These are phyloP conservation scores for Osmerus mordax DNA, from an alignment of 2,113 vertebrate genomes.

Conservation along the genomic window DNA sequence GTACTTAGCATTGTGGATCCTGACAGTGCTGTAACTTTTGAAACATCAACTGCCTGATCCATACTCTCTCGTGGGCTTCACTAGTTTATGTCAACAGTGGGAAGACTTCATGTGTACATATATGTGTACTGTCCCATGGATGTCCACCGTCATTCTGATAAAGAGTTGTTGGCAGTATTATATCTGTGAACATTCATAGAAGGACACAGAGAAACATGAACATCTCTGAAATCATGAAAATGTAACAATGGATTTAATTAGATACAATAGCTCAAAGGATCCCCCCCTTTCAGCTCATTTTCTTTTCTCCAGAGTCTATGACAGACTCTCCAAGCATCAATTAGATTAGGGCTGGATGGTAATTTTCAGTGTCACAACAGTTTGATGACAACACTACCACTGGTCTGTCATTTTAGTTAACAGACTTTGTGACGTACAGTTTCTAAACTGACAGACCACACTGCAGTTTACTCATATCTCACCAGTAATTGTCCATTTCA, in stretches of 20 bases:
- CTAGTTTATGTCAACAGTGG: slow-evolving; percentile 54
- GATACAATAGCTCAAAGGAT: slow-evolving; percentile 36
- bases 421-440: not conserved
- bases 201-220: slow-evolving; percentile 21
- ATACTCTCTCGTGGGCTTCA: slow-evolving; percentile 53
- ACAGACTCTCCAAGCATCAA: slow-evolving; percentile 28
- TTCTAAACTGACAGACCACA: not conserved
- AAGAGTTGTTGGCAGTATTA: slow-evolving; percentile 41
- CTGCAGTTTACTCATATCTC: not conserved
- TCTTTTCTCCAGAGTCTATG: slow-evolving; percentile 35
- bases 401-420: not conserved
- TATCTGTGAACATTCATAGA: slow-evolving; percentile 30
- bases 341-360: not conserved
- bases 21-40: slow-evolving; percentile 22
- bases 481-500: not conserved
- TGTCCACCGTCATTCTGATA: slow-evolving; percentile 52
- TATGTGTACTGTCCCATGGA: slow-evolving; percentile 34
- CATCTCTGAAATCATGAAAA: slow-evolving; percentile 40
- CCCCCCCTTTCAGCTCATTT: slow-evolving; percentile 37
- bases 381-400: not conserved
- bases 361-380: not conserved
- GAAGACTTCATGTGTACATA: slow-evolving; percentile 55
- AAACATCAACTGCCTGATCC: slow-evolving; percentile 39
- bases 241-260: slow-evolving; percentile 47
- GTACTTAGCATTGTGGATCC: too few species aligned